Conservation (phyloP, 2,888 invertebrate species). For the Cephus nigrinus region DNA sequence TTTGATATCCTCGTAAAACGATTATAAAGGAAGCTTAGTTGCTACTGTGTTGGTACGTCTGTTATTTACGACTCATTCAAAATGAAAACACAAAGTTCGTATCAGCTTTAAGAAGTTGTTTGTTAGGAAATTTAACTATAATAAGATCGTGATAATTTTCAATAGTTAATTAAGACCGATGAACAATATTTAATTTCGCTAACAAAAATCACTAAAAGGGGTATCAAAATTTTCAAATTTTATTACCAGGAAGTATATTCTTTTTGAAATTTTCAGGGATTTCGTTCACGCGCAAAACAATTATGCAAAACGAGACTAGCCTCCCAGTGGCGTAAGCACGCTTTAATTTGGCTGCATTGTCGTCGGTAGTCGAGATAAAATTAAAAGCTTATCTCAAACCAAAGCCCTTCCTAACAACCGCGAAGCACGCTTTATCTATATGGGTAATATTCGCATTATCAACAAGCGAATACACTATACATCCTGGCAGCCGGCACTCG, state of each 20-base stretch:
- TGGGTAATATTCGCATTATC: constrained; percentile 44
- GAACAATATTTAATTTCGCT: neutral
- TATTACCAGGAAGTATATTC: too few species aligned
- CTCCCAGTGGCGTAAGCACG: neutral
- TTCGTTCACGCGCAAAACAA: constrained; percentile 40
- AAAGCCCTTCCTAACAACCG: constrained; percentile 28
- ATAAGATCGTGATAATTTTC: neutral
- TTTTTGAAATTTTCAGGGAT: neutral
- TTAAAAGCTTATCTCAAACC: constrained; percentile 54
- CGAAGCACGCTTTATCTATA: constrained; percentile 42
- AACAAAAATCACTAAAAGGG: too few species aligned
- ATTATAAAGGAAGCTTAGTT: constrained; percentile 27
- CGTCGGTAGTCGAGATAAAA: constrained; percentile 43
- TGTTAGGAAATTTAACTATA: neutral
- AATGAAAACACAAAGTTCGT: neutral
- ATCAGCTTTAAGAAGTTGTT: neutral
- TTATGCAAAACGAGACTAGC: constrained; percentile 42
- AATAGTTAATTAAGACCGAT: too few species aligned
- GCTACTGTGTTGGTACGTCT: neutral
- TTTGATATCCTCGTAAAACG: constrained; percentile 45
- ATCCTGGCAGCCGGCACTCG: neutral
- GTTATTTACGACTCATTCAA: neutral
- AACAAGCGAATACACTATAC: constrained; percentile 30
- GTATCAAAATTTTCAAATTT: too few species aligned
- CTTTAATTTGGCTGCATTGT: constrained; percentile 55